Conservation (phyloP, 2,797 vertebrate species). For the Labeo calbasu region DNA sequence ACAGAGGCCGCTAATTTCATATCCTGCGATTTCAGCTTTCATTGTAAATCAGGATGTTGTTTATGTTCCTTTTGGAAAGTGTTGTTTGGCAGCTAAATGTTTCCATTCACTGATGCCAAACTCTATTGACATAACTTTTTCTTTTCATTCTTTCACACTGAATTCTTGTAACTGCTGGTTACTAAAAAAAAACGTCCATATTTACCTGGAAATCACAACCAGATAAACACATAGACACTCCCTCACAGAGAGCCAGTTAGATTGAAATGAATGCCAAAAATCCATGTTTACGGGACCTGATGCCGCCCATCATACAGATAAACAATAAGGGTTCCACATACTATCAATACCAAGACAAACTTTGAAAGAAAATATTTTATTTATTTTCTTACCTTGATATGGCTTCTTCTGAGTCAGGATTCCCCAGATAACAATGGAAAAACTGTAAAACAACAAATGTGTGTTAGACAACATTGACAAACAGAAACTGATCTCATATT, state of each 20-base stretch:
- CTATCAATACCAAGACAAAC: not conserved
- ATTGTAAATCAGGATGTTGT: slow-evolving; percentile 48
- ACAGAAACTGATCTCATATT: not conserved
- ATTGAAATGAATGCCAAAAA: slow-evolving; percentile 4
- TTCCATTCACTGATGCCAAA: slow-evolving; percentile 58
- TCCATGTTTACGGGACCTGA: not conserved
- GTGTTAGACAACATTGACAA: not conserved
- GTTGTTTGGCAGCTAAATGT: slow-evolving; percentile 56
- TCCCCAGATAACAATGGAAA: slow-evolving; percentile 96
- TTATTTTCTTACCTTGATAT: slow-evolving; percentile 85
- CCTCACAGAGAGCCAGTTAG: not conserved
- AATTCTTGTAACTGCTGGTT: slow-evolving; percentile 50
- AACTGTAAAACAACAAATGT: slow-evolving; percentile 68
- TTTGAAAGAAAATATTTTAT: not conserved
- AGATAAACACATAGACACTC: slow-evolving; percentile 60
- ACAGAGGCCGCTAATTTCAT: not conserved
- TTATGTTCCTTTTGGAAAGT: slow-evolving; percentile 40
- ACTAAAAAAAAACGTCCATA: not conserved
- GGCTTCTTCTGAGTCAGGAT: slow-evolving; percentile 97
- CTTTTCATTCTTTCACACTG: slow-evolving; percentile 29
- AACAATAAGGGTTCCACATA: not conserved
- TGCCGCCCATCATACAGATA: not conserved
- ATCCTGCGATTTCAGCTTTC: slow-evolving; percentile 4
- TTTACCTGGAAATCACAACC: slow-evolving; percentile 65
- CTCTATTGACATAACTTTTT: slow-evolving; percentile 44